Conservation (phyloP, 2,797 vertebrate species). For the Cossypha polioptera region DNA sequence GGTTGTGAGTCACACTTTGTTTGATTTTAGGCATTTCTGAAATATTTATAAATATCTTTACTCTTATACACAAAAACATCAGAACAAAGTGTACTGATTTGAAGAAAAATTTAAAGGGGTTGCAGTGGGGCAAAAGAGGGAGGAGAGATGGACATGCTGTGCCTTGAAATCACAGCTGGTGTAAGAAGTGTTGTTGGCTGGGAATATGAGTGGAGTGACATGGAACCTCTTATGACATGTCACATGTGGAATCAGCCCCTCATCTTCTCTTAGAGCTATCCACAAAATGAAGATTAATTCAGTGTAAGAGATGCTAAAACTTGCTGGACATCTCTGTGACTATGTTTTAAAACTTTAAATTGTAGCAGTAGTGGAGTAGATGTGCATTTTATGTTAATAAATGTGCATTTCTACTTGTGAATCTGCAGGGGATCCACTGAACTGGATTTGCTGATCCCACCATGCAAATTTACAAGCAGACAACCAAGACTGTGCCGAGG, state of each 20-base stretch:
- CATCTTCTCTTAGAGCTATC: accelerated
- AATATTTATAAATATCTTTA: neutral
- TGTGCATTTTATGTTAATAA: neutral
- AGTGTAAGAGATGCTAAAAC: neutral
- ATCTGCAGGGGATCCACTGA: neutral
- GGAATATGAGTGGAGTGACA: neutral
- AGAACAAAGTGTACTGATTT: neutral
- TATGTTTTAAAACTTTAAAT: neutral
- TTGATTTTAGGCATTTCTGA: neutral
- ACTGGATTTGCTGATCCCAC: neutral
- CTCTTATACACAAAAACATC: neutral
- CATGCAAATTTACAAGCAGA: neutral
- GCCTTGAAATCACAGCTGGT: neutral
- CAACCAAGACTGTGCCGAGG: neutral
- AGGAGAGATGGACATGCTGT: neutral
- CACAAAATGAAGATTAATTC: neutral
- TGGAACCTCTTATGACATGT: neutral
- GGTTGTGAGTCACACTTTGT: neutral
- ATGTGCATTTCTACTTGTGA: neutral
- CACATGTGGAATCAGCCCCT: neutral
- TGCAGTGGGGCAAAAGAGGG: neutral
- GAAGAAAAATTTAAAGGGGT: neutral
- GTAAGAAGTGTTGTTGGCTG: neutral
- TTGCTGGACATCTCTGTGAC: neutral
- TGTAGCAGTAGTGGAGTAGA: neutral